Evolutionary conservation across 2,797 vertebrate species (phyloP), one percentile per base, ranked within the genome.

Genomic region (Rhynchonycteris naso): DNA sequence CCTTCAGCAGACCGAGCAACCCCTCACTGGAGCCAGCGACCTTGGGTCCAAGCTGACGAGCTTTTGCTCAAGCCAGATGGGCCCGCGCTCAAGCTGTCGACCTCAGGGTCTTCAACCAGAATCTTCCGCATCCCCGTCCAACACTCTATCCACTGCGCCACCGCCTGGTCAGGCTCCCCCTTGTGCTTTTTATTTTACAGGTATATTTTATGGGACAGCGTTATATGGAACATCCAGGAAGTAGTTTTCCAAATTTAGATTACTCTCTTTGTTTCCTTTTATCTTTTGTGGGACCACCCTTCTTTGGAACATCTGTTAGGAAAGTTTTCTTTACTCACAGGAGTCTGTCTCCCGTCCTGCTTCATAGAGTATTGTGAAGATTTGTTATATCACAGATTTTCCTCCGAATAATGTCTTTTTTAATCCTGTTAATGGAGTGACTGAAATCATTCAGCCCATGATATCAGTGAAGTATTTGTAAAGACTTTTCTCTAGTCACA

Each of bases 351-450:
- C 65, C 22, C 14, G 21, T 80, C 82, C 75, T 59, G 35, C 12
- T 47, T 90, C 68, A 52, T 12, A 56, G 14, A 26, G 21, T 26
- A 14, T 22, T 81, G 22, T 15, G 35, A 61, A 87, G 78, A 79
- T 35, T 43, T n/a, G 78, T 65, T 12, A 33, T 38, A 11, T 28
- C 54, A 19, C 30, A 33, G 0, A 2, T 11, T 74, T 85, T 50
- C 71, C n/a, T 58, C 63, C 21, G 5, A 28, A 7, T 33, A 19
- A 21, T 38, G 5, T 82, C 15, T 13, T 68, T 90, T 43, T 21
- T 61, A 93, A n/a, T 19, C 15, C 35, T 85, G 38, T 54, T 87
- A 92, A 50, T 35, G 63, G 61, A 75, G 19, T 80, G 82, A 58
- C 22, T 81, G 33, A 2, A 43, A n/a, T n/a, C 43, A 72, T 52